Evolutionary conservation across 2,888 invertebrate species (phyloP).

Genomic region (Rotaria magnacalcarata): DNA sequence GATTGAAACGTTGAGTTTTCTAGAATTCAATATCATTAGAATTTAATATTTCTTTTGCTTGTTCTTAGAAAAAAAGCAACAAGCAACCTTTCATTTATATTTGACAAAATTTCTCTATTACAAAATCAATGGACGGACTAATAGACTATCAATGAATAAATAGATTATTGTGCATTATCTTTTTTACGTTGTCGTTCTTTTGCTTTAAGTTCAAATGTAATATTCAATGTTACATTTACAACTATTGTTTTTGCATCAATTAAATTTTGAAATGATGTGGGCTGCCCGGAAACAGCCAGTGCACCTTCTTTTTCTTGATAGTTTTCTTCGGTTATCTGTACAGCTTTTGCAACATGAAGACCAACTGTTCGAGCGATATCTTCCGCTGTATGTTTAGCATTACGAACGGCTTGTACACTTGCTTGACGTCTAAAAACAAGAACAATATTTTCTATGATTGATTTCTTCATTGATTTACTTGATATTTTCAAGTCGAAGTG

Average conservation of each 20-base stretch:
- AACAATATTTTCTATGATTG: background rate
- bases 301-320: slow-evolving; percentile 36
- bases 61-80: too few species aligned
- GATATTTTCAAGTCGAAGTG: slow-evolving; percentile 38
- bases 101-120: background rate
- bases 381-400: slow-evolving; percentile 40
- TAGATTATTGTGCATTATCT: background rate
- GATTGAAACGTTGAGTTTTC: too few species aligned
- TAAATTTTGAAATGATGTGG: slow-evolving; percentile 34
- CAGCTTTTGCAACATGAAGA: slow-evolving; percentile 40
- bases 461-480: slow-evolving; percentile 15
- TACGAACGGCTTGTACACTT: slow-evolving; percentile 39
- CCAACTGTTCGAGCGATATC: slow-evolving; percentile 40
- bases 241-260: slow-evolving; percentile 40
- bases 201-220: slow-evolving; percentile 42
- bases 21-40: too few species aligned
- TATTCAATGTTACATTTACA: slow-evolving; percentile 34
- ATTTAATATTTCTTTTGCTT: too few species aligned
- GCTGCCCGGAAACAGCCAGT: background rate
- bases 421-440: slow-evolving; percentile 31
- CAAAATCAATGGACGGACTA: background rate
- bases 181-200: background rate
- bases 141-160: background rate
- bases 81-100: background rate
- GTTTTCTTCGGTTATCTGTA: slow-evolving; percentile 36